Evolutionary conservation across 2,113 vertebrate genomes (phyloP), one percentile per base, ranked within the genome.

Genomic region (Sprattus sprattus): DNA sequence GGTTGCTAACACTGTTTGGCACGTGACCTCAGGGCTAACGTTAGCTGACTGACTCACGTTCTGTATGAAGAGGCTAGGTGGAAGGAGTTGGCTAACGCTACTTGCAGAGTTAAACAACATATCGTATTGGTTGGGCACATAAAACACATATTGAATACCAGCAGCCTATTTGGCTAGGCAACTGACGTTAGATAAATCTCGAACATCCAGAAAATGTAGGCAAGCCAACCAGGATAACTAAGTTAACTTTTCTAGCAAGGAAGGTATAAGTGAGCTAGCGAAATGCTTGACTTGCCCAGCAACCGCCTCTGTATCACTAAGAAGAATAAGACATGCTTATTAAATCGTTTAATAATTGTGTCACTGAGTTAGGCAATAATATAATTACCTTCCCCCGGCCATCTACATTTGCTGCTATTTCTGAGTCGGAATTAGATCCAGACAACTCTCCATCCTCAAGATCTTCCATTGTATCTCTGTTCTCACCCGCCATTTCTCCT

Each of bases 401-500:
- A 81, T 13, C 92, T 0, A 87, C 81, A 0, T 83, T 50, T 2
- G 92, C 87, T 44, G 88, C 87, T 96, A 97, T 97, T 82, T 97
- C 97, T 1, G 93, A 93, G 18, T 97, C 97, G 2, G 94, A 94
- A 83, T 92, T 57, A 4, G 97, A 97, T 4, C 92, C 96, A 0
- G 95, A 97, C 0, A 99, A 86, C 93, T 99, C 97, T 4, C 97
- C 98, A 0, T 99, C 97, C 86, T 98, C 97, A 84, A 96, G 88
- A 0, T 96, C 94, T 15, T 94, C 96, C 97, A 98, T 97, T 7
- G 91, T 83, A 20, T 93, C 88, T 67, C 85, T 78, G 8, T 81
- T 7, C 93, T 92, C 50, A 84, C 86, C 92, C 90, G 96, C 95
- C 96, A 97, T 97, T 83, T 92, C 91, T 82, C 28, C 6, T 39